Conservation (phyloP, 2,797 vertebrate species). For the Fistularia commersonii region DNA sequence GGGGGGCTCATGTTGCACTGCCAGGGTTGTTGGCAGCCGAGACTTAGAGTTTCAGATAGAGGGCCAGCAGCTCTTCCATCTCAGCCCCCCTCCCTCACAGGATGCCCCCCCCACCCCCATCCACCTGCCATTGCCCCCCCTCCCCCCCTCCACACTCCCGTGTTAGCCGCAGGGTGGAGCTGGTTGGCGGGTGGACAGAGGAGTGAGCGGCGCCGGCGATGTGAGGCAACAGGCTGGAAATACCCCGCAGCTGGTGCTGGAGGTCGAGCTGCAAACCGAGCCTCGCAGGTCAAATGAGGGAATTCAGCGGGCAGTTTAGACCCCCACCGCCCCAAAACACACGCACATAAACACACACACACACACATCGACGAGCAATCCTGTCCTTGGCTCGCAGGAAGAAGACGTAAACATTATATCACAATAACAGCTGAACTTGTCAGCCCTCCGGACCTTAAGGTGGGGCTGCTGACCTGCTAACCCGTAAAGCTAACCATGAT, state of each 20-base stretch:
- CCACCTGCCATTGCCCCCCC: constrained; percentile 40
- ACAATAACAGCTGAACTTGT: no score
- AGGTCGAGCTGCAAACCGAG: constrained; percentile 67
- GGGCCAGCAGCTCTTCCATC: constrained; percentile 34
- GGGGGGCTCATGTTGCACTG: constrained; percentile 47
- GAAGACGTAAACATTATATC: no score
- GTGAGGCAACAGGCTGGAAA: constrained; percentile 77
- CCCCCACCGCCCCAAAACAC: constrained; percentile 5
- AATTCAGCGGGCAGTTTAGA: constrained; percentile 49
- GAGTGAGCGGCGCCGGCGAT: constrained; percentile 50
- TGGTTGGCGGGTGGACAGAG: constrained; percentile 29
- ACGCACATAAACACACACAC: no score
- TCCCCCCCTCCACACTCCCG: constrained; percentile 10
- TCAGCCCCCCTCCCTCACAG: constrained; percentile 8
- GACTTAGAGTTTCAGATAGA: constrained; percentile 41
- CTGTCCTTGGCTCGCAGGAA: constrained; percentile 5
- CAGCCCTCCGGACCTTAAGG: no score
- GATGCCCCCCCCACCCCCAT: constrained; percentile 15
- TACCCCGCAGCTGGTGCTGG: constrained; percentile 77
- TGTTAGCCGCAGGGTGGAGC: constrained; percentile 32
- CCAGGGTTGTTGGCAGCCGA: constrained; percentile 51
- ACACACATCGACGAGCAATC: no score
- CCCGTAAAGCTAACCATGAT: no score
- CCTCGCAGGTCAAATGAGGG: constrained; percentile 50
- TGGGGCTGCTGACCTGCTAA: no score